phyloP scores from a whole-genome alignment of 1,140 invertebrate species.

The Zaprionus tsacasi region DNA sequence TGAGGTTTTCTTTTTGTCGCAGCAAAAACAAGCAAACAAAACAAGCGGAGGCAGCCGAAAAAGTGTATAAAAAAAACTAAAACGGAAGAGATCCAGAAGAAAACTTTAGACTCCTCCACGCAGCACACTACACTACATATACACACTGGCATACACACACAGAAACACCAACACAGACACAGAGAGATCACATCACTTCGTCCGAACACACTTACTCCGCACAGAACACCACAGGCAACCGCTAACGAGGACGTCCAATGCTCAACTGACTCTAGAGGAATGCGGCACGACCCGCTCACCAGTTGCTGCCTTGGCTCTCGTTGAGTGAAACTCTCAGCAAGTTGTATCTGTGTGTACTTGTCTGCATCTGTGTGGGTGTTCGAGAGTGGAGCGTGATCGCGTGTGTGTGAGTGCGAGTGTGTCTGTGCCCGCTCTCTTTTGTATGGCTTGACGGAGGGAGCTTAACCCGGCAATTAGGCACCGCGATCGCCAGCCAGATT shows the following conservation, averaged over 20 bases:
- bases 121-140: constrained; percentile 20
- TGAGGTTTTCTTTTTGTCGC: constrained; percentile 53
- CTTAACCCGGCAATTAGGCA: constrained; percentile 33
- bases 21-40: constrained; percentile 45
- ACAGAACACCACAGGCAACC: constrained; percentile 75
- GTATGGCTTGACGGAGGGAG: constrained; percentile 2
- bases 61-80: constrained; percentile 14
- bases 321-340: constrained; percentile 63
- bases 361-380: constrained; percentile 15
- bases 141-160: constrained; percentile 16
- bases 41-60: constrained; percentile 9
- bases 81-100: constrained; percentile 53
- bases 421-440: constrained; percentile 11
- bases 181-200: constrained; percentile 11
- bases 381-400: constrained; percentile 8
- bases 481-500: constrained; percentile 22
- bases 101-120: constrained; percentile 66
- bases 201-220: constrained; percentile 67
- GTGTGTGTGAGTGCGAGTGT: constrained; percentile 9
- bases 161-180: constrained; percentile 25
- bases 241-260: constrained; percentile 82
- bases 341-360: constrained; percentile 31
- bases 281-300: constrained; percentile 43
- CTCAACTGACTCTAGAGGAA: constrained; percentile 76
- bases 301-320: constrained; percentile 37